Conservation (phyloP, 2,888 invertebrate genomes). For the Brachycybe producta region DNA sequence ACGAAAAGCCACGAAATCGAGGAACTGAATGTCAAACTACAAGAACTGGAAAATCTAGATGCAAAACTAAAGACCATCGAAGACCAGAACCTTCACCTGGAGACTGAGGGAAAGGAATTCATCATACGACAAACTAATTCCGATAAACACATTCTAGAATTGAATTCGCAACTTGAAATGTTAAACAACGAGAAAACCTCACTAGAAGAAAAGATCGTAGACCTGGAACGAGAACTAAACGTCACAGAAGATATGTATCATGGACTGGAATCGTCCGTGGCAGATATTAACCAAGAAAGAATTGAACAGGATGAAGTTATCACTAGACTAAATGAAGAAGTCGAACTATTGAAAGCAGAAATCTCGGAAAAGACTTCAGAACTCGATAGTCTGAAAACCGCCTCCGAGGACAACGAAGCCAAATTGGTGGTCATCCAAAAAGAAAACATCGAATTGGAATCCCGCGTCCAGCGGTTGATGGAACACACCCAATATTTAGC, state of each 20-base stretch:
- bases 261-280: slow-evolving; percentile 42
- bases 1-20: too few species aligned
- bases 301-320: slow-evolving; percentile 48
- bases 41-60: too few species aligned
- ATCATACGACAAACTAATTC: too few species aligned
- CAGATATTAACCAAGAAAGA: slow-evolving; percentile 41
- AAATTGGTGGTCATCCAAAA: not conserved
- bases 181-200: too few species aligned
- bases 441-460: too few species aligned
- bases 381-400: not conserved
- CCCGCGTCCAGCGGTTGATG: not conserved
- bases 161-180: too few species aligned
- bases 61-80: too few species aligned
- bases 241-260: slow-evolving; percentile 21
- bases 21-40: too few species aligned
- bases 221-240: not conserved
- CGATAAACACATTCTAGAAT: too few species aligned
- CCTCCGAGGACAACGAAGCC: not conserved
- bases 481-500: not conserved
- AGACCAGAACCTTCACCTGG: too few species aligned
- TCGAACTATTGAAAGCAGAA: slow-evolving; percentile 41
- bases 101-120: too few species aligned
- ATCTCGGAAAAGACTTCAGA: not conserved
- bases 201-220: not conserved
- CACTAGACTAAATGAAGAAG: slow-evolving; percentile 40